Evolutionary conservation across 2,888 invertebrate genomes (phyloP).

Genomic region (Eupeodes luniger): DNA sequence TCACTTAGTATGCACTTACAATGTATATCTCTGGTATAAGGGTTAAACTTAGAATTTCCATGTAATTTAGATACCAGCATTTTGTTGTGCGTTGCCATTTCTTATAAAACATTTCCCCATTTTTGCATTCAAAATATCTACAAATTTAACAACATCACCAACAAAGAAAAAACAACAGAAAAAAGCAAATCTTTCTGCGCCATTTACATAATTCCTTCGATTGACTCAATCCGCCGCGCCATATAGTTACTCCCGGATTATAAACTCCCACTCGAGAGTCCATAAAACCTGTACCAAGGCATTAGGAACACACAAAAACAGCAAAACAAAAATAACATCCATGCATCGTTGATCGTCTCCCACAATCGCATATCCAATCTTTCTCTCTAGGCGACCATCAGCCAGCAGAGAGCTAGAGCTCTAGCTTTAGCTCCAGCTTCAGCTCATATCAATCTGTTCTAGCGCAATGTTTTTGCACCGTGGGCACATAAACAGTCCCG

Average conservation of each 20-base stretch:
- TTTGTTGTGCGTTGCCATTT: neutral
- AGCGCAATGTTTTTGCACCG: slow-evolving; percentile 70
- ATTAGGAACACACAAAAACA: slow-evolving; percentile 36
- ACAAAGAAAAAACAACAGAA: neutral
- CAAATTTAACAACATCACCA: slow-evolving; percentile 1
- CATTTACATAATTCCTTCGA: slow-evolving; percentile 71
- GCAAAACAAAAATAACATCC: neutral
- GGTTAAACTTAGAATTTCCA: neutral
- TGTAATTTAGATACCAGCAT: neutral
- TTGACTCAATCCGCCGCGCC: slow-evolving; percentile 58
- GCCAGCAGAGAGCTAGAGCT: too few species aligned
- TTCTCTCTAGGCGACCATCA: slow-evolving; percentile 38
- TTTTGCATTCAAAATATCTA: neutral
- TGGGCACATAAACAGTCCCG: slow-evolving; percentile 69
- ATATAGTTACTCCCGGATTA: slow-evolving; percentile 60
- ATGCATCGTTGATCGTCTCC: slow-evolving; percentile 66
- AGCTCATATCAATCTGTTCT: slow-evolving; percentile 74
- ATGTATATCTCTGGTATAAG: neutral
- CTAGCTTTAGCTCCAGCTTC: slow-evolving; percentile 19
- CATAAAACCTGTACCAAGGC: slow-evolving; percentile 45
- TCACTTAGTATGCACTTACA: too few species aligned
- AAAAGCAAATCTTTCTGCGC: slow-evolving; percentile 31
- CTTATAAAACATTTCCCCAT: neutral
- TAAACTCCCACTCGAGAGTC: slow-evolving; percentile 54
- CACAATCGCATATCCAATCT: slow-evolving; percentile 67